Base-by-base conservation (phyloP, 2,797 vertebrate genomes). In the Arrhamphus sclerolepis region DNA sequence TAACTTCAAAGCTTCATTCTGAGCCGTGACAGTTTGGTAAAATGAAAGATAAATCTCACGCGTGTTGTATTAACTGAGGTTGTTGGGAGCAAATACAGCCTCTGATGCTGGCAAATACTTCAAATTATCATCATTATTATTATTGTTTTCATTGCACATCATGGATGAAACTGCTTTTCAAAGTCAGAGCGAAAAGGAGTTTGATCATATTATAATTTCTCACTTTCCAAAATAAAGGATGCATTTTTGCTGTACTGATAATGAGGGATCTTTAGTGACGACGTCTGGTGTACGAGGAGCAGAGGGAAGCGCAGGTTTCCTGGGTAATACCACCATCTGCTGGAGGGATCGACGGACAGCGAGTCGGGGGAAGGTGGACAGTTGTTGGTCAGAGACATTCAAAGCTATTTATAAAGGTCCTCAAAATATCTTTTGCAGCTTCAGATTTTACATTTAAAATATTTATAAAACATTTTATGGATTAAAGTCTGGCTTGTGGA, bases 291-390 rank as follows among this genome's bases (percentile, higher is more conserved):
- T 0, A 11, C 6, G 7, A 11, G 0, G 1, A 19, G 4, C 18
- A 20, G 21, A 53, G 22, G 6, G n/a, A 51, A 29, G 31, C 21
- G 28, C 48, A 17, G 1, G 43, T 59, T 54, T 24, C 49, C 74
- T 64, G 72, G 59, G 11, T 56, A 58, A 87, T 66, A 81, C 42
- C 78, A 5, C 90, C 92, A 89, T 52, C 92, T 92, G 52, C 77
- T 92, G 92, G 88, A 57, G 51, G 43, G 24, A 56, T 0, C 22
- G 6, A 52, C 24, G 14, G 63, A 28, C 5, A 53, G 47, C 70
- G 70, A 31, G 24, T 19, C 38, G 34, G 16, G 4, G 41, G 17
- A 16, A 40, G 13, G 17, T 0, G 46, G 3, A n/a, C n/a, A 34
- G 22, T 1, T 6, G 8, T 17, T 38, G 6, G 2, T 8, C 9